A percentile compares a stretch with the other conserved stretches of the same genome.
Conservation (phyloP, 2,113 vertebrate species). For the Alaudala cheleensis region DNA sequence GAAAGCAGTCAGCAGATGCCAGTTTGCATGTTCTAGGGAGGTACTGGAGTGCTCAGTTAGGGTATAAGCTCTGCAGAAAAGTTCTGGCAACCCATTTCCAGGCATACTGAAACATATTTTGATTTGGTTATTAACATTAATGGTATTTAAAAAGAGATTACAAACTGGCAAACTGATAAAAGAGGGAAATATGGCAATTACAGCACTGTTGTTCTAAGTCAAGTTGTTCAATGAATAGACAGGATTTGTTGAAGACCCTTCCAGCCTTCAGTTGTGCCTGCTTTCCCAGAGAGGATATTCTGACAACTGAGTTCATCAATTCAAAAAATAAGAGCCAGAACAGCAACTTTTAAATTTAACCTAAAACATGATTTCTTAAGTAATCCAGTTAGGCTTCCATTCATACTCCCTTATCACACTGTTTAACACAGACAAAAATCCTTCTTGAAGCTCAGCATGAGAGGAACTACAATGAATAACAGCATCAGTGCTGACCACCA, state of each 20-base stretch:
- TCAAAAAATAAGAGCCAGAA: background rate
- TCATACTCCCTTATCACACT: background rate
- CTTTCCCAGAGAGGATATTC: background rate
- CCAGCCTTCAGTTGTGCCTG: background rate
- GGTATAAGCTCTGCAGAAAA: background rate
- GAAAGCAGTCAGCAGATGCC: background rate
- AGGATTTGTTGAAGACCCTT: background rate
- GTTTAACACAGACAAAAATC: background rate
- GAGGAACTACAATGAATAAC: background rate
- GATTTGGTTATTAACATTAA: background rate
- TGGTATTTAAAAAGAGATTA: rapidly evolving
- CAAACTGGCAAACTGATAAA: background rate
- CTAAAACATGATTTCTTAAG: background rate
- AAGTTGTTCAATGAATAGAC: rapidly evolving
- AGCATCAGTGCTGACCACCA: background rate
- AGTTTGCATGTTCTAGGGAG: background rate
- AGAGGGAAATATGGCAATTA: background rate
- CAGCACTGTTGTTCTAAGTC: rapidly evolving
- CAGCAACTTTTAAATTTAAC: background rate
- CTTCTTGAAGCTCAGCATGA: background rate
- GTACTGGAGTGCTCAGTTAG: background rate
- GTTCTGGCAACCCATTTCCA: background rate
- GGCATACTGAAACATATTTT: background rate
- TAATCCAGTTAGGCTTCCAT: background rate
- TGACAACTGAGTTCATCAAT: background rate